phyloP scores from a whole-genome alignment of 2,113 vertebrate species.

The Chamaea fasciata region DNA sequence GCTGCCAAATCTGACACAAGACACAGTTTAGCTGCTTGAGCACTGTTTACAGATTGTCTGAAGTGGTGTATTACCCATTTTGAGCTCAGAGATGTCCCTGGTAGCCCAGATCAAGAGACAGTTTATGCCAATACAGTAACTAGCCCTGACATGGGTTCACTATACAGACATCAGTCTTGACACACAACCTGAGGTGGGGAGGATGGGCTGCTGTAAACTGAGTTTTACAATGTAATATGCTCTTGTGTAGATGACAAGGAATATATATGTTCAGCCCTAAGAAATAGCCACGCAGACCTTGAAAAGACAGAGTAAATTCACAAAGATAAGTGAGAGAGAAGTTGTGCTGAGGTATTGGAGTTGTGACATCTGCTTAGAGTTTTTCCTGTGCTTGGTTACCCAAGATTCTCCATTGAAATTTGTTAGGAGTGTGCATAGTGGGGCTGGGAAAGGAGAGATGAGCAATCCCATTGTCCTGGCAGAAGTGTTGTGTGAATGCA shows the following conservation, averaged over 20 bases:
- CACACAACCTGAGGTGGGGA: background rate
- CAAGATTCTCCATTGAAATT: background rate
- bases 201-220: background rate
- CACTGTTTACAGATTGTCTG: background rate
- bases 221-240: background rate
- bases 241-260: background rate
- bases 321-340: background rate
- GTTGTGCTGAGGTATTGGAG: background rate
- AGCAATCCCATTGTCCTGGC: background rate
- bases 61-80: rapidly evolving
- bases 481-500: background rate
- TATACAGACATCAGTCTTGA: background rate
- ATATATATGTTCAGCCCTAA: background rate
- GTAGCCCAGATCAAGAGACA: background rate
- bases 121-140: background rate
- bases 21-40: background rate
- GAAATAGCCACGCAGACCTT: background rate
- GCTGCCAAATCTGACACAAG: background rate
- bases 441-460: background rate
- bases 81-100: background rate
- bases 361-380: background rate
- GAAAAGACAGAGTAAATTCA: background rate
- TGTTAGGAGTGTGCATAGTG: background rate
- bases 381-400: background rate
- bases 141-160: background rate